Percentiles rank a stretch among this genome's conserved stretches.
Conservation (phyloP, 2,797 vertebrate genomes). For the Remorina albescens region DNA sequence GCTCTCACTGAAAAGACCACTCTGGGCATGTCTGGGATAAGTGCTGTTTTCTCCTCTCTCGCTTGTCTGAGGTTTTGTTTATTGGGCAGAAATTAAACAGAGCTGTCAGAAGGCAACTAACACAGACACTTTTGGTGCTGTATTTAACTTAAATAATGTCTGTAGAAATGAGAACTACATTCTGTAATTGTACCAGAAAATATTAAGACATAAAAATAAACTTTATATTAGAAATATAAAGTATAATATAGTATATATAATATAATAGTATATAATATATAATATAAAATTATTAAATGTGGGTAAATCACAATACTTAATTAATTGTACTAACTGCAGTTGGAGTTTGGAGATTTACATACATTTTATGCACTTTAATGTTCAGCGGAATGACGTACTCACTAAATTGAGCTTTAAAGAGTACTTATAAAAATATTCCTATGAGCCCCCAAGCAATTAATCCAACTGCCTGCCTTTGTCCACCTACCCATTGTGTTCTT, state of each 20-base stretch:
- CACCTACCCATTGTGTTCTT: constrained; percentile 80
- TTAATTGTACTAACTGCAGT: constrained; percentile 31
- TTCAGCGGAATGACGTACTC: constrained; percentile 40
- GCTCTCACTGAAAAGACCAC: constrained; percentile 72
- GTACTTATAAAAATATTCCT: constrained; percentile 76
- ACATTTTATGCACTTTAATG: constrained; percentile 32
- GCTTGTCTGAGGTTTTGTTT: constrained; percentile 54
- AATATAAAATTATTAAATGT: constrained; percentile 17
- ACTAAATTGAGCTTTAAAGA: constrained; percentile 74
- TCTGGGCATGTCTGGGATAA: constrained; percentile 72
- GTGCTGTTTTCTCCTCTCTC: constrained; percentile 46
- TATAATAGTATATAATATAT: no score
- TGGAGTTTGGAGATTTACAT: constrained; percentile 48
- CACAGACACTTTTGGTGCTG: neutral
- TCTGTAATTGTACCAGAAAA: constrained; percentile 5
- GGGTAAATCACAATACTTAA: constrained; percentile 35
- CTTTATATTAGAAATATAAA: constrained; percentile 3
- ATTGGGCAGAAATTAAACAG: constrained; percentile 58
- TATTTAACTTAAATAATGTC: neutral
- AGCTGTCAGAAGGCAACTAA: constrained; percentile 21
- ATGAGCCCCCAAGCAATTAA: constrained; percentile 80
- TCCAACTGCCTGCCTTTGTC: constrained; percentile 78
- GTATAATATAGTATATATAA: no score
- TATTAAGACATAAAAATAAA: constrained; percentile 11
- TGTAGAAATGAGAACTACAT: neutral